Evolutionary conservation across 2,888 invertebrate genomes (phyloP).

Genomic region (Eulithis testata): DNA sequence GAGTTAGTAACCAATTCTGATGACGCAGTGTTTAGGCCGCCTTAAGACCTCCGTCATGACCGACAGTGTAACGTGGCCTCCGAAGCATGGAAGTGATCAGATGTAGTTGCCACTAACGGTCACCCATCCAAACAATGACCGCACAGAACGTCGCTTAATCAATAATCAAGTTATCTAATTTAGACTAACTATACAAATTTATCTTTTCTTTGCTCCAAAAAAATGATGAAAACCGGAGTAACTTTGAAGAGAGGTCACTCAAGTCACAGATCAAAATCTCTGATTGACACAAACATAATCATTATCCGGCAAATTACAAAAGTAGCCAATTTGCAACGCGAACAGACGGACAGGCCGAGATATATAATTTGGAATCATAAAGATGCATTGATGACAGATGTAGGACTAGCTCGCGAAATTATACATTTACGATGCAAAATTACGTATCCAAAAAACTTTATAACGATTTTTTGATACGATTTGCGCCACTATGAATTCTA

Average conservation of each 20-base stretch:
- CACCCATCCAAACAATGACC: too few relatives aligned
- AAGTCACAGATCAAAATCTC: slow-evolving; percentile 17
- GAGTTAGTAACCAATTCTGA: too few relatives aligned
- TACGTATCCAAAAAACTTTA: slow-evolving; percentile 36
- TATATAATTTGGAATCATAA: slow-evolving; percentile 62
- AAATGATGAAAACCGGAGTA: too few relatives aligned
- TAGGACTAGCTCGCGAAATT: slow-evolving; percentile 46
- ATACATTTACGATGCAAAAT: slow-evolving; percentile 55
- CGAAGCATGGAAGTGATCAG: too few relatives aligned
- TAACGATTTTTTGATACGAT: neutral
- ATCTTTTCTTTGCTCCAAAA: too few relatives aligned
- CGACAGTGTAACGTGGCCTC: too few relatives aligned
- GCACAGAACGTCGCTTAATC: too few relatives aligned
- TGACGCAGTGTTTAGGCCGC: too few relatives aligned
- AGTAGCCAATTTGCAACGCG: slow-evolving; percentile 28
- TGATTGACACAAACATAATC: slow-evolving; percentile 38
- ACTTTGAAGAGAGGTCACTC: slow-evolving; percentile 20
- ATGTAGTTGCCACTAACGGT: too few relatives aligned
- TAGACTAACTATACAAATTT: too few relatives aligned
- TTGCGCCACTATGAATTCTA: neutral
- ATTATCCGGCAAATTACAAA: slow-evolving; percentile 36
- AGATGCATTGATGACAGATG: slow-evolving; percentile 59
- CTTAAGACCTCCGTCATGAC: too few relatives aligned
- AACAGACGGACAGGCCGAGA: slow-evolving; percentile 22
- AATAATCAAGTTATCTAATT: too few relatives aligned